These are phyloP conservation scores for Crenichthys baileyi DNA, from an alignment of 2,797 vertebrate genomes.

Conservation along the genomic window DNA sequence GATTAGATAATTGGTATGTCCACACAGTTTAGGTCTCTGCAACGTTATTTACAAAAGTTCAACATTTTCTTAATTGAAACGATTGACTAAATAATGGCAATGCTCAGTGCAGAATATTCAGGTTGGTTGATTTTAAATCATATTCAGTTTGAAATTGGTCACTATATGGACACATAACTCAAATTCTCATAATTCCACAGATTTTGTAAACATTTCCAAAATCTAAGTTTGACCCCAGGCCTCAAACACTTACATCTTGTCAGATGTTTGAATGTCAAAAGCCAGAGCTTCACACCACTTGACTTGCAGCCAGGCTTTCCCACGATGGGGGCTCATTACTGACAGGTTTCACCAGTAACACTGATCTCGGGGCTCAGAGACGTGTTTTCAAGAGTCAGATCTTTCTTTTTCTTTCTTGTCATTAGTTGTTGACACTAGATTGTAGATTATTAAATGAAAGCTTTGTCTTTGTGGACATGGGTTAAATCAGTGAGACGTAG, in stretches of 20 bases:
- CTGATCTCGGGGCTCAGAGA: slow-evolving; percentile 34
- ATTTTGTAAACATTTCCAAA: background rate
- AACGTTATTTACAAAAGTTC: too few species aligned
- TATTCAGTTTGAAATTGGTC: background rate
- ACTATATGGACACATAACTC: background rate
- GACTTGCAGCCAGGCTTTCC: slow-evolving; percentile 25
- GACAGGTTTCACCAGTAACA: slow-evolving; percentile 24
- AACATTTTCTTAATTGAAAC: too few species aligned
- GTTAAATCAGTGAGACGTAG: slow-evolving; percentile 26
- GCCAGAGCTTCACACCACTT: slow-evolving; percentile 6
- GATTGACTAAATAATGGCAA: too few species aligned
- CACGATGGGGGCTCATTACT: slow-evolving; percentile 37
- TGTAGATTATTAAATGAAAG: slow-evolving; percentile 28
- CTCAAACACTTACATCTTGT: slow-evolving; percentile 4
- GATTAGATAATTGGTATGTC: background rate
- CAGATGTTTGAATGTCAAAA: slow-evolving; percentile 15
- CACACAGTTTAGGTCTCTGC: background rate
- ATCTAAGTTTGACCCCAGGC: slow-evolving; percentile 3
- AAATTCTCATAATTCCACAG: background rate
- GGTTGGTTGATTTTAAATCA: background rate
- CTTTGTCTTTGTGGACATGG: slow-evolving; percentile 11
- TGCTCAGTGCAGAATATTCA: background rate
- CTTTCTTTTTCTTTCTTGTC: slow-evolving; percentile 18
- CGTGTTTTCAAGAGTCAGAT: slow-evolving; percentile 32
- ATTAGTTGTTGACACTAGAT: slow-evolving; percentile 38